A percentile compares a stretch with the other conserved stretches of the same genome.
phyloP scores from a whole-genome alignment of 2,113 vertebrate genomes.

The Takifugu flavidus region DNA sequence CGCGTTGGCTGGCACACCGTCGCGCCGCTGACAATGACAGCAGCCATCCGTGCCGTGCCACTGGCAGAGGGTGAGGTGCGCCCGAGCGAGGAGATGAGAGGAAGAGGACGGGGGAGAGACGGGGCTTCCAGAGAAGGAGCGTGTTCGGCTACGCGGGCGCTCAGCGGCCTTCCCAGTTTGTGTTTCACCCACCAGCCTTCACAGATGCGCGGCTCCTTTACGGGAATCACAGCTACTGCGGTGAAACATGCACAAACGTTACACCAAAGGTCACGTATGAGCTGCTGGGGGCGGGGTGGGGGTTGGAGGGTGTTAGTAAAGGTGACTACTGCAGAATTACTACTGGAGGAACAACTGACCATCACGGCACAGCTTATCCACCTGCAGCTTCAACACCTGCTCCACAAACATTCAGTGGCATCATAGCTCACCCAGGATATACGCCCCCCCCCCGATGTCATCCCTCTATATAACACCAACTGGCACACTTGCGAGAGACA shows the following conservation, averaged over 20 bases:
- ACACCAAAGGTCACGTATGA: conserved; percentile 17
- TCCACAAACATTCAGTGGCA: conserved; percentile 30
- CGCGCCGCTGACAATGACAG: conserved; percentile 60
- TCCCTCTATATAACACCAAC: conserved; percentile 1
- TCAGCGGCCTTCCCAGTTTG: conserved; percentile 10
- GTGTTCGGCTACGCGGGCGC: conserved; percentile 17
- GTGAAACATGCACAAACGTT: conserved; percentile 26
- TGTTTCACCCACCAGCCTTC: conserved; percentile 4
- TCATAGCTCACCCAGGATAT: conserved; percentile 9
- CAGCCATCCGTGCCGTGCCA: conserved; percentile 58
- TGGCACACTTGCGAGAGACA: conserved; percentile 5
- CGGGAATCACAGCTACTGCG: conserved; percentile 1
- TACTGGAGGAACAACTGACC: conserved; percentile 17
- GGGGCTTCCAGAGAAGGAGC: conserved; percentile 19
- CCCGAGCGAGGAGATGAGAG: conserved; percentile 29
- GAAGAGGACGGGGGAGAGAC: background rate
- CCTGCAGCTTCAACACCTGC: conserved; percentile 42
- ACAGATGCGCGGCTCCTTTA: conserved; percentile 18
- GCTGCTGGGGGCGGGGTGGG: background rate
- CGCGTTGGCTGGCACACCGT: conserved; percentile 48
- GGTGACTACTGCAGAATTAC: conserved; percentile 16
- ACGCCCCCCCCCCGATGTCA: conserved; percentile 14
- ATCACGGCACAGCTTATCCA: conserved; percentile 27
- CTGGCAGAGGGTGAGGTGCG: conserved; percentile 47
- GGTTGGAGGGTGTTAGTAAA: background rate